Evolutionary conservation across 2,113 vertebrate genomes (phyloP), one percentile per base, ranked within the genome.

Genomic region (Paradisaea rubra): DNA sequence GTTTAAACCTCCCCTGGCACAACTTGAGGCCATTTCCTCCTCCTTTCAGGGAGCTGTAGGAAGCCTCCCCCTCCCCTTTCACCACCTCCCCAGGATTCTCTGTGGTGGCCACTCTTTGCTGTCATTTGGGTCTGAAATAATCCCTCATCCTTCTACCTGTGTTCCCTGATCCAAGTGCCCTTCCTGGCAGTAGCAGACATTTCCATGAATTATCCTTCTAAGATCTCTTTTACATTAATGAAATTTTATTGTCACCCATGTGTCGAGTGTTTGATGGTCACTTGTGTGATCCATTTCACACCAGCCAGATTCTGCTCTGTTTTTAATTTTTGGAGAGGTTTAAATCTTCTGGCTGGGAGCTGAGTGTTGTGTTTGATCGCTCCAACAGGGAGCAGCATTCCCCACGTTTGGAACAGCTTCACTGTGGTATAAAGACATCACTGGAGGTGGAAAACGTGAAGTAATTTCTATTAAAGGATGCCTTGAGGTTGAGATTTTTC

Each of bases 311-410:
- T 54, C 61, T 45, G 54, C 44, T 77, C 6, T 10, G 6, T 10
- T 87, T 79, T 53, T 37, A 3, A 9, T 35, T 82, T 82, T 42
- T 50, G 63, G 56, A 42, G 81, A 18, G 23, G 41, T 31, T 3
- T 3, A 13, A 53, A 6, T 39, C 61, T 76, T 10, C 41, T 13
- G 27, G 33, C 56, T 59, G n/a, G 52, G 63, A 54, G 19, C 3
- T 13, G 59, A 7, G 41, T 94, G 91, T 30, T 42, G 4, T 91
- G 15, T 77, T 60, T 20, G 42, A 31, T 85, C 0, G 0, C 19
- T 66, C 94, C 96, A 59, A 16, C 44, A 97, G 96, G 45, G 35
- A 85, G 95, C 95, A 95, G 94, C 78, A 91, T 95, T 52, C n/a
- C 78, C 68, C 74, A 22, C 5, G 2, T 69, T 84, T 74, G 71